These are phyloP conservation scores for Tipula unca DNA, from an alignment of 2,888 invertebrate genomes.

Conservation along the genomic window DNA sequence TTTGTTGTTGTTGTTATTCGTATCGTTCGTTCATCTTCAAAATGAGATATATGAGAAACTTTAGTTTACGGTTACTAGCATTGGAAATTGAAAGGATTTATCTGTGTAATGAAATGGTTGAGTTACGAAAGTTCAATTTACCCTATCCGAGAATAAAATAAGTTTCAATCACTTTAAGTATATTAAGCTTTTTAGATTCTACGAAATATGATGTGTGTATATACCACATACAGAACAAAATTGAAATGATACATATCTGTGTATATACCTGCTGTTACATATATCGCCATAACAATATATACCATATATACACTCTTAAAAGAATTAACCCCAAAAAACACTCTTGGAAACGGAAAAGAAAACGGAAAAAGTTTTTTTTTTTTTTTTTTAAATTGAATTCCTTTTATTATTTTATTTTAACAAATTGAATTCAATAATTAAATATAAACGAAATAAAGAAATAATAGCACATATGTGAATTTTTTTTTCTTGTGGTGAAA, in stretches of 20 bases:
- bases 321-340: neutral
- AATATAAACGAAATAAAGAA: neutral
- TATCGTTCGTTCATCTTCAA: neutral
- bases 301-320: neutral
- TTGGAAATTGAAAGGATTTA: neutral
- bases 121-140: neutral
- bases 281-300: neutral
- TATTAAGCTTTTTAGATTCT: neutral
- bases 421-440: constrained; percentile 8
- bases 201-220: neutral
- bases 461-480: neutral
- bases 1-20: neutral
- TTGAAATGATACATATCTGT: neutral
- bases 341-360: neutral
- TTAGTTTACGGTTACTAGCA: neutral
- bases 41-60: neutral
- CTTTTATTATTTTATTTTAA: neutral
- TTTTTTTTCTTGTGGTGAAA: neutral
- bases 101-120: neutral
- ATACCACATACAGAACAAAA: neutral
- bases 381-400: neutral
- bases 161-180: neutral
- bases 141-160: neutral
- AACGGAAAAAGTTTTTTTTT: neutral
- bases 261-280: neutral